These are phyloP conservation scores for Belonocnema kinseyi DNA, from an alignment of 1,140 invertebrate genomes.

Conservation along the genomic window DNA sequence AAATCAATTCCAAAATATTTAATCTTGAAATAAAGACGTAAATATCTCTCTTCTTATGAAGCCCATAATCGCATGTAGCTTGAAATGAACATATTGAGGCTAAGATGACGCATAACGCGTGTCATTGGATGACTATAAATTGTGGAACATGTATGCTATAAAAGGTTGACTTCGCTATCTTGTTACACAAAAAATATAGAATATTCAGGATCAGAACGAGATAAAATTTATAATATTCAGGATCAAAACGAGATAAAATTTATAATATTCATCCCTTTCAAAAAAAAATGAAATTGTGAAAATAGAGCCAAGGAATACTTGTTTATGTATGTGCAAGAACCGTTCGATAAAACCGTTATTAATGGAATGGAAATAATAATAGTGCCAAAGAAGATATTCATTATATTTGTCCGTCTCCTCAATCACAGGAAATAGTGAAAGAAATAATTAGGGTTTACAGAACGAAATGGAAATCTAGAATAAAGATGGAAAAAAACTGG, in stretches of 20 bases:
- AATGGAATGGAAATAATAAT: constrained; percentile 13
- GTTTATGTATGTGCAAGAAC: neutral
- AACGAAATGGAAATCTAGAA: neutral
- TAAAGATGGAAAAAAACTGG: neutral
- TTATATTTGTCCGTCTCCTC: neutral
- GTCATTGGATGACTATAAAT: constrained; percentile 16
- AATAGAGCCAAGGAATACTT: neutral
- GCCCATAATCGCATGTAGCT: neutral
- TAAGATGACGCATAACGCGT: constrained; percentile 18
- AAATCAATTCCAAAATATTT: too few species aligned
- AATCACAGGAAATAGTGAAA: neutral
- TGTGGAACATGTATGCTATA: neutral
- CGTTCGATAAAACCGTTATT: constrained; percentile 15
- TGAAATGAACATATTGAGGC: constrained; percentile 2
- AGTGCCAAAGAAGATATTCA: constrained; percentile 12
- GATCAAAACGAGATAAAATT: neutral
- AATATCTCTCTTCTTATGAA: neutral
- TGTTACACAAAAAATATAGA: neutral
- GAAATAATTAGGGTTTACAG: neutral
- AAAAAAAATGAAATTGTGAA: neutral
- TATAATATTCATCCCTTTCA: neutral
- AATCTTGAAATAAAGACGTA: neutral
- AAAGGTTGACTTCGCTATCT: too few species aligned
- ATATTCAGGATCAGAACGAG: neutral
- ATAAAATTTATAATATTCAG: neutral